Conservation (phyloP, 2,797 vertebrate species). For the Luscinia luscinia region DNA sequence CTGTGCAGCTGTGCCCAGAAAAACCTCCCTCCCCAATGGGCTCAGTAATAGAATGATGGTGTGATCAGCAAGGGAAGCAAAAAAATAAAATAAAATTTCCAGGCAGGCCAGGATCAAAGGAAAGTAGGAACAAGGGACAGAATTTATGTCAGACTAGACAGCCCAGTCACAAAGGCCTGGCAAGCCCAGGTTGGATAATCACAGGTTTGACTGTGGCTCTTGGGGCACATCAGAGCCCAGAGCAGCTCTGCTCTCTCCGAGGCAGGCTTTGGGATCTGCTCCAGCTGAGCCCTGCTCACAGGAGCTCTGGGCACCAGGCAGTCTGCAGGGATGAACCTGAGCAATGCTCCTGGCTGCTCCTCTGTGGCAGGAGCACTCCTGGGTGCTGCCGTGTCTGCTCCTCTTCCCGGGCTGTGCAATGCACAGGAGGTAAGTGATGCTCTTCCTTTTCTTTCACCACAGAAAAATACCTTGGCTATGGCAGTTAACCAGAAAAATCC, state of each 20-base stretch:
- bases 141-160: not conserved
- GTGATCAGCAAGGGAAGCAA: not conserved
- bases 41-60: fast-evolving
- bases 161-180: not conserved
- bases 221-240: not conserved
- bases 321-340: not conserved
- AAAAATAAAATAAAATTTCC: not conserved
- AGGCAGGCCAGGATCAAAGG: not conserved
- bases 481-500: not conserved
- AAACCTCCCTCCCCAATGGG: not conserved
- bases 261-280: not conserved
- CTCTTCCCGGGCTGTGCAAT: not conserved
- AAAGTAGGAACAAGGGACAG: not conserved
- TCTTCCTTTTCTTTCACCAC: not conserved
- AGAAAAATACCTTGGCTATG: not conserved
- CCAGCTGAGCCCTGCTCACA: not conserved
- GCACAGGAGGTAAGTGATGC: not conserved
- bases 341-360: not conserved
- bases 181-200: not conserved
- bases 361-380: not conserved
- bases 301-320: not conserved
- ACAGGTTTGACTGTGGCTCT: not conserved
- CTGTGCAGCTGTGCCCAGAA: not conserved
- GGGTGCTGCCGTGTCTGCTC: not conserved
- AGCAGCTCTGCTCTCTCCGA: not conserved